phyloP scores from a whole-genome alignment of 1,140 invertebrate species.

The Periplaneta americana region DNA sequence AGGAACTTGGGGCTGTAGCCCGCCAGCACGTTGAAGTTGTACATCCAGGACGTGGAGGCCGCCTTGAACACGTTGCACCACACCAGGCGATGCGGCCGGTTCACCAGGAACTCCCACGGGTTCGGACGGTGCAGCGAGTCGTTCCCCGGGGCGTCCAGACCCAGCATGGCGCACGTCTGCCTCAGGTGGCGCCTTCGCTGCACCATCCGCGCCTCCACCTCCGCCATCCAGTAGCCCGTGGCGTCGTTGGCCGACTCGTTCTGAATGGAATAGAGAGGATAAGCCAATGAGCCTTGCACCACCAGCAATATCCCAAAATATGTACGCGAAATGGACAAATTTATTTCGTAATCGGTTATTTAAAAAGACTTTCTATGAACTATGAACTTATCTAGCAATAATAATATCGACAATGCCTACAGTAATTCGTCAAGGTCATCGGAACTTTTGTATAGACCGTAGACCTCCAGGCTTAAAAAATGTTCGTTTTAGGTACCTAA shows the following conservation, averaged over 20 bases:
- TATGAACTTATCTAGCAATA: too few species aligned
- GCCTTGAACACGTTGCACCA: slow-evolving; percentile 86
- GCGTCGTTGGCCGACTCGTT: neutral
- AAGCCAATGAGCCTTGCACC: too few species aligned
- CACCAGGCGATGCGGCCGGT: slow-evolving; percentile 69
- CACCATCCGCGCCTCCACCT: slow-evolving; percentile 43
- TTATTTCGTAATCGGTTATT: too few species aligned
- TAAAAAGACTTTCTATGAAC: too few species aligned
- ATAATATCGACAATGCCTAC: too few species aligned
- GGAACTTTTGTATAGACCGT: too few species aligned
- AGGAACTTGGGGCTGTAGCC: slow-evolving; percentile 70
- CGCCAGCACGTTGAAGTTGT: slow-evolving; percentile 78
- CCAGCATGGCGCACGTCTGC: slow-evolving; percentile 44
- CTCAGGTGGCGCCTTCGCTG: slow-evolving; percentile 41
- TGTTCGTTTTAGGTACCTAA: too few species aligned
- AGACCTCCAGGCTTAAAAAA: too few species aligned
- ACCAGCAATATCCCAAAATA: too few species aligned
- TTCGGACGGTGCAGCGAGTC: slow-evolving; percentile 64
- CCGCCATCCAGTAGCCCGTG: slow-evolving; percentile 23
- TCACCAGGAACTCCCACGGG: slow-evolving; percentile 79
- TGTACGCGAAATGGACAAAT: too few species aligned
- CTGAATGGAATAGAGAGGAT: too few species aligned
- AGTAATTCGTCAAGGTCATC: too few species aligned
- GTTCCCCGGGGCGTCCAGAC: slow-evolving; percentile 47
- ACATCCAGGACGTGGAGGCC: slow-evolving; percentile 84